Percentiles rank a stretch among this genome's conserved stretches.
Conservation (phyloP, 2,888 invertebrate genomes). For the Andrena fulva region DNA sequence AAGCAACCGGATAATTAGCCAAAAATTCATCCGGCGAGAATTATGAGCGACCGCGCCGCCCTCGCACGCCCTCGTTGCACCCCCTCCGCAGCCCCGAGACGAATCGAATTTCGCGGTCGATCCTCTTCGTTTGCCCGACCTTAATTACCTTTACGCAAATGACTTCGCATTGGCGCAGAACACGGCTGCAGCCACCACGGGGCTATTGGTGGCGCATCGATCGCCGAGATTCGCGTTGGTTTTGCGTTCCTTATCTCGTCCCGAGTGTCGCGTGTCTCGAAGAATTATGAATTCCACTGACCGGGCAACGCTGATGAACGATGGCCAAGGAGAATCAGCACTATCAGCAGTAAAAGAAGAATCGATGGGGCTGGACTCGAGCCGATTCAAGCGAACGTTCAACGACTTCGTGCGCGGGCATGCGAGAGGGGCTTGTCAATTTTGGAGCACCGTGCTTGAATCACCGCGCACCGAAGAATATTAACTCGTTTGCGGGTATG, state of each 20-base stretch:
- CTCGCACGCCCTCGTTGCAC: conserved; percentile 14
- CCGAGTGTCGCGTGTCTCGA: not conserved
- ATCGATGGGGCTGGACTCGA: not conserved
- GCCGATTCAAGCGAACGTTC: too few relatives aligned
- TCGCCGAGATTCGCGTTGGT: conserved; percentile 6
- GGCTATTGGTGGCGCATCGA: conserved; percentile 36
- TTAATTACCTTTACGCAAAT: conserved; percentile 66
- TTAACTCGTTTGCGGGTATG: not conserved
- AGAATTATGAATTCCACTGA: not conserved
- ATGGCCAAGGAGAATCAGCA: not conserved
- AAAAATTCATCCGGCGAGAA: conserved; percentile 53
- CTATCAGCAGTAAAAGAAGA: not conserved
- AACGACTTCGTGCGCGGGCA: too few relatives aligned
- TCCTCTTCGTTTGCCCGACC: conserved; percentile 57
- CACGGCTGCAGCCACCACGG: conserved; percentile 26
- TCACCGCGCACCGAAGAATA: not conserved
- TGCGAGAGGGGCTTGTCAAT: too few relatives aligned
- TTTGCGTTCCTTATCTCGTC: not conserved
- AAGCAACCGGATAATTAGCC: conserved; percentile 46
- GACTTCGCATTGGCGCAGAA: conserved; percentile 38
- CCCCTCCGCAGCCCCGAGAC: conserved; percentile 20
- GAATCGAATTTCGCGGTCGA: conserved; percentile 58
- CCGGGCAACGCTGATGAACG: not conserved
- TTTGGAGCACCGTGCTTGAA: not conserved
- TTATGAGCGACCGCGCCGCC: conserved; percentile 47